These are phyloP conservation scores for Plumapathes pennacea DNA, from an alignment of 92 coral and sea anemone genomes.

Conservation along the genomic window DNA sequence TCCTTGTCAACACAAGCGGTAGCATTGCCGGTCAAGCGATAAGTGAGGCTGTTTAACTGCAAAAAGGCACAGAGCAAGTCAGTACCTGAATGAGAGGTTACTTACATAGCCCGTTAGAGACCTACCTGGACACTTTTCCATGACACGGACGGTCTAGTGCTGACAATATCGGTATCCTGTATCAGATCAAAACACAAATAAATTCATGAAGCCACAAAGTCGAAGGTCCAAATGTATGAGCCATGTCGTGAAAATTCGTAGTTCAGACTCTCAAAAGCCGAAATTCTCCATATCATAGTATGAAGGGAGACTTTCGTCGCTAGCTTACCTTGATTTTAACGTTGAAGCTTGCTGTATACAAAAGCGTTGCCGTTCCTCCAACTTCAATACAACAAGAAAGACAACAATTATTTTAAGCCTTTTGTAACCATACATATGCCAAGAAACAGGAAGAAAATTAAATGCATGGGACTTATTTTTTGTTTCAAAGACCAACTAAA, in stretches of 20 bases:
- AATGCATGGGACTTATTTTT: too few relatives aligned
- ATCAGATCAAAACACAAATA: background rate
- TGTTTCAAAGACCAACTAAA: too few relatives aligned
- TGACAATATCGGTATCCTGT: background rate
- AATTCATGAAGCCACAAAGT: too few relatives aligned
- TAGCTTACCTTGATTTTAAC: conserved; percentile 68
- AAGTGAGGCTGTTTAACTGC: conserved; percentile 82
- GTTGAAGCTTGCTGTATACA: conserved; percentile 71
- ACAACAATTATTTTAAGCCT: background rate
- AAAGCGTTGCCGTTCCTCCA: conserved; percentile 61
- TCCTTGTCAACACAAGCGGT: conserved; percentile 71
- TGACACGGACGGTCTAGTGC: background rate
- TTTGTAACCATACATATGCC: too few relatives aligned
- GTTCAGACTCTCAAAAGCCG: conserved; percentile 18
- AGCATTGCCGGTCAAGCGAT: conserved; percentile 54
- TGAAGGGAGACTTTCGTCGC: background rate
- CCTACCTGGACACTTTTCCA: conserved; percentile 70
- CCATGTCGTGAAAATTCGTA: too few relatives aligned
- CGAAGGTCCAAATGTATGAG: too few relatives aligned
- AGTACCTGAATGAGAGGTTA: background rate
- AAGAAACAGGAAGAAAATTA: too few relatives aligned
- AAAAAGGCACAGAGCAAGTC: background rate
- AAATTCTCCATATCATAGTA: conserved; percentile 9
- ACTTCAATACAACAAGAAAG: conserved; percentile 35
- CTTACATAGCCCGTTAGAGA: background rate